Evolutionary conservation across 2,113 vertebrate genomes (phyloP), one percentile per base, ranked within the genome.

Genomic region (Zosterops lateralis): DNA sequence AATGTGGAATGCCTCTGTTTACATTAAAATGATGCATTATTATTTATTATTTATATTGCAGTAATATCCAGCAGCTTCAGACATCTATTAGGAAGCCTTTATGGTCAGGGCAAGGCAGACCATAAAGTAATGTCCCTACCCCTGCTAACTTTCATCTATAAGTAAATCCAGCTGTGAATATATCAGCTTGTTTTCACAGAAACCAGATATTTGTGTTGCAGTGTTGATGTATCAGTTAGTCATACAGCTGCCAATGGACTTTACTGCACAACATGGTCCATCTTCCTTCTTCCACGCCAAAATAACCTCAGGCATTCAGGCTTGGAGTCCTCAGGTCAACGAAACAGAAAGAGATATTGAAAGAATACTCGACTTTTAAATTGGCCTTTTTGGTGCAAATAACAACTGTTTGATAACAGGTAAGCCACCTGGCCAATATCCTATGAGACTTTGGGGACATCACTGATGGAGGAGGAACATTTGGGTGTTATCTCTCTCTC

Each of bases 41-140:
- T 96, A 95, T 96, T 92, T 92, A 82, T 94, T 96, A 88, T 95
- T 93, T 95, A 83, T 95, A 95, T 74, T 85, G n/a, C 60, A 64
- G 89, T 88, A 86, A 81, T 89, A 94, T 36, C 48, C 57, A 71
- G 65, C 51, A 62, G 81, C 89, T 87, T 36, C 84, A 90, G 89
- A 47, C 80, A 73, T 95, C 89, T 89, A 79, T 95, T 89, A 71
- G 75, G 28, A 92, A 91, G 58, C 44, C 75, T 87, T 95, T 93
- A 92, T 1, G 22, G 84, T 79, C 81, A 80, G 36, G 75, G 71
- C 71, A 95, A 93, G 87, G 74, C 72, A 88, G 75, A 77, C 47
- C 44, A 12, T 60, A 82, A 89, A 92, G 44, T 71, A 83, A 85
- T 57, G 64, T 92, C 47, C 60, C 91, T 80, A 7, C 14, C n/a